phyloP scores from a whole-genome alignment of 2,797 vertebrate species.

The Holocentrus rufus region DNA sequence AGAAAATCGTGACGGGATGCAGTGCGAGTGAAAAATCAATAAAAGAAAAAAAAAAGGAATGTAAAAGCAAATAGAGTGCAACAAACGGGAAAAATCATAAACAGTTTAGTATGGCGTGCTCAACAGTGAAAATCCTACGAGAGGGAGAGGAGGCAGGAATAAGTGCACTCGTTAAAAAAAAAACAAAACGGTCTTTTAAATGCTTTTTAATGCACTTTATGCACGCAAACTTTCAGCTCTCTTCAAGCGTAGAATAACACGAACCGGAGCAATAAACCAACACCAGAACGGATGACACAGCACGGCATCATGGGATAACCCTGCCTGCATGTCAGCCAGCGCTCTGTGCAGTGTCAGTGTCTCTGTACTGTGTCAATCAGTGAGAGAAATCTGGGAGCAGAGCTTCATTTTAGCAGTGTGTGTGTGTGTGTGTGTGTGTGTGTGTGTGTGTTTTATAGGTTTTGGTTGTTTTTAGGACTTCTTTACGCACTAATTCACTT shows the following conservation, averaged over 20 bases:
- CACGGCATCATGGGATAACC: constrained; percentile 17
- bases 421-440: too few species aligned
- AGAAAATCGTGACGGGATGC: constrained; percentile 36
- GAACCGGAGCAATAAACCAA: constrained; percentile 1
- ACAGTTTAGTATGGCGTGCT: constrained; percentile 26
- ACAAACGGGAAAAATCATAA: constrained; percentile 47
- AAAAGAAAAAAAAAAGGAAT: constrained; percentile 40
- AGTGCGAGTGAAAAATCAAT: constrained; percentile 28
- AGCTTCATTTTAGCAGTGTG: too few species aligned
- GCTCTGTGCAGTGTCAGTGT: constrained; percentile 9
- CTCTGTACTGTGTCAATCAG: background rate
- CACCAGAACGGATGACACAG: background rate
- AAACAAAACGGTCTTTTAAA: constrained; percentile 24
- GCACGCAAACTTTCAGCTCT: constrained; percentile 32
- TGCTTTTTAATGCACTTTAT: constrained; percentile 38
- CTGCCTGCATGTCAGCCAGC: constrained; percentile 17
- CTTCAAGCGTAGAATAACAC: constrained; percentile 21
- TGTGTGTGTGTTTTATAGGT: too few species aligned
- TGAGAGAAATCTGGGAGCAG: background rate
- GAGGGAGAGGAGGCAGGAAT: constrained; percentile 20
- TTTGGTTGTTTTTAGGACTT: background rate
- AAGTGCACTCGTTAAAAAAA: constrained; percentile 51
- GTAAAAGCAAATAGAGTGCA: constrained; percentile 47
- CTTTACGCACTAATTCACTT: background rate
- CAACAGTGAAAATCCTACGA: constrained; percentile 35